Evolutionary conservation across 2,888 invertebrate genomes (phyloP).

Genomic region (Callyntrura sp.): DNA sequence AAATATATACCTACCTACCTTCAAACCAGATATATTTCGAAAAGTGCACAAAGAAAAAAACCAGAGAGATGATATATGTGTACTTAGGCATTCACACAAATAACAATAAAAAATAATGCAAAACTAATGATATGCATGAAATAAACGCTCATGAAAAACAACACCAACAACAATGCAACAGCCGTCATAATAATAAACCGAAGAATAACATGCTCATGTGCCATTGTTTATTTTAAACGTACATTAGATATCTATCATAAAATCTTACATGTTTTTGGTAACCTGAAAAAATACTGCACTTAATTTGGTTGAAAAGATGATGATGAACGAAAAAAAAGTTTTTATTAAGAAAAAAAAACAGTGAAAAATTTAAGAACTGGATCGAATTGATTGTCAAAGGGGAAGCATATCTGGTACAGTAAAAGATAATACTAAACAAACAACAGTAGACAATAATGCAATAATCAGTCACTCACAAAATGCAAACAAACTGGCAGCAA

Average conservation of each 20-base stretch:
- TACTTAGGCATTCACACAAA: background rate
- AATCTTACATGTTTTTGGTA: conserved; percentile 43
- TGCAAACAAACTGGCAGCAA: conserved; percentile 12
- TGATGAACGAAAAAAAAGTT: conserved; percentile 36
- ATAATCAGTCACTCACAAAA: conserved; percentile 34
- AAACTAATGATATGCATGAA: conserved; percentile 35
- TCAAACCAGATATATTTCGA: background rate
- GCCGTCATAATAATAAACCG: conserved; percentile 1
- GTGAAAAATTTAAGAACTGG: conserved; percentile 32
- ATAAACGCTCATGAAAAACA: conserved; percentile 38
- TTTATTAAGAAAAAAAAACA: conserved; percentile 19
- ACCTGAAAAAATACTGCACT: conserved; percentile 19
- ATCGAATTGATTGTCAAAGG: conserved; percentile 25
- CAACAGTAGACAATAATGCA: conserved; percentile 1
- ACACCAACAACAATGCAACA: conserved; percentile 41
- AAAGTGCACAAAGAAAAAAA: background rate
- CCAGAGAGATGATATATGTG: background rate
- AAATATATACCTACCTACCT: background rate
- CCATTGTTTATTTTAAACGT: conserved; percentile 22
- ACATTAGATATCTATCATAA: conserved; percentile 25
- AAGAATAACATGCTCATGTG: conserved; percentile 34
- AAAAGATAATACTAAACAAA: conserved; percentile 1
- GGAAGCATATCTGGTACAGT: background rate
- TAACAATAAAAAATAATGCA: background rate
- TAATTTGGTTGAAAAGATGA: conserved; percentile 48